A percentile compares a stretch with the other conserved stretches of the same genome.
phyloP scores from a whole-genome alignment of 2,888 invertebrate genomes.

The Baronia brevicornis region DNA sequence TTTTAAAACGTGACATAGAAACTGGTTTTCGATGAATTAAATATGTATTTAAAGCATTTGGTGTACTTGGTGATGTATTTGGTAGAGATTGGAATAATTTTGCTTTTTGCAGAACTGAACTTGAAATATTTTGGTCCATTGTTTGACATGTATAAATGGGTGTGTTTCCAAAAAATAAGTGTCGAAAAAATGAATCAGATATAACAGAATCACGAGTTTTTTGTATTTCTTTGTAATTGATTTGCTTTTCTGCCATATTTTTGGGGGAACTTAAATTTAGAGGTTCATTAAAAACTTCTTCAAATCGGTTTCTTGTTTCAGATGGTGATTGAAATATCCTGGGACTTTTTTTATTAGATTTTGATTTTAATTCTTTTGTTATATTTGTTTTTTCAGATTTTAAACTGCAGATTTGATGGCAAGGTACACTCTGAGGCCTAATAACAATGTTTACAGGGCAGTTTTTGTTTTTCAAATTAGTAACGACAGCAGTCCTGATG shows the following conservation, averaged over 20 bases:
- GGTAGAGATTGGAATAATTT: constrained; percentile 78
- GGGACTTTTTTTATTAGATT: constrained; percentile 27
- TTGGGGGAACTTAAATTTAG: constrained; percentile 44
- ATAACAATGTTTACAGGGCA: constrained; percentile 42
- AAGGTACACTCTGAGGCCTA: constrained; percentile 49
- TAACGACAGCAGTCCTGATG: constrained; percentile 55
- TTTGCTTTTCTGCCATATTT: constrained; percentile 31
- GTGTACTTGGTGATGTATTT: constrained; percentile 52
- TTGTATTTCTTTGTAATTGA: constrained; percentile 64
- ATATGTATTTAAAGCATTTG: constrained; percentile 80
- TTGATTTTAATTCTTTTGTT: constrained; percentile 39
- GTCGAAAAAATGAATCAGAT: constrained; percentile 81
- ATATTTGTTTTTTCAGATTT: constrained; percentile 39
- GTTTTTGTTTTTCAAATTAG: constrained; percentile 60
- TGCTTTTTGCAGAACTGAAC: constrained; percentile 79
- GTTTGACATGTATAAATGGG: constrained; percentile 31
- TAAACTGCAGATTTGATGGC: constrained; percentile 53
- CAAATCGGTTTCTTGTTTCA: constrained; percentile 50
- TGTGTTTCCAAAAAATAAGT: constrained; percentile 78
- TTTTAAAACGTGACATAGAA: constrained; percentile 81
- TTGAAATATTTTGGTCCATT: constrained; percentile 60
- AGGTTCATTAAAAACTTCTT: constrained; percentile 54
- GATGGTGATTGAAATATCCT: constrained; percentile 33
- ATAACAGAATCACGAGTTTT: constrained; percentile 76
- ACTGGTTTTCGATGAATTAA: constrained; percentile 82